Evolutionary conservation across 2,888 invertebrate species (phyloP), one percentile per base, ranked within the genome.

Genomic region (Hirtodrosophila alboralis): DNA sequence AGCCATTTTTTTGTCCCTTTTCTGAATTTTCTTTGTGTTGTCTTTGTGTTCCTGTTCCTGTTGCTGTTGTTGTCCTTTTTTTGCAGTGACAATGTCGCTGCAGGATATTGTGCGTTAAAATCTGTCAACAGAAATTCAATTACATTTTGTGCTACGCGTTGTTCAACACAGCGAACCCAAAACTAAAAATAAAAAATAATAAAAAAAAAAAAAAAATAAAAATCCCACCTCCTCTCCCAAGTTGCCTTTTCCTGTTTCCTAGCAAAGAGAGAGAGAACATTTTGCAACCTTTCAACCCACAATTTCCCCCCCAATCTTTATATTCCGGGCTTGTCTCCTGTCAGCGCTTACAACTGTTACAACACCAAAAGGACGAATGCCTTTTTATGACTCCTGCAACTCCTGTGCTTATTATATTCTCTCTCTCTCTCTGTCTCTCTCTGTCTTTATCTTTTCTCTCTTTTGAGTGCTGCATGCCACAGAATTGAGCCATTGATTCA

Each of bases 91-190:
- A 78, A 66, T 77, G 75, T 67, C 59, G 63, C 84, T 80, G 63
- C 65, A 76, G 84, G 86, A 84, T 84, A 76, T 86, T 80, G 81
- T 80, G 84, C 74, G 77, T 80, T 86, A 76, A 80, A 80, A 80
- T 85, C 79, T 86, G 86, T 86, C 80, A 84, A 84, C 84, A 86
- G 77, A 80, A 80, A 86, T 86, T 80, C 84, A 80, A 80, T 80
- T 86, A 86, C 80, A 76, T 58, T 77, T 69, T 69, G 53, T 53
- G 37, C 54, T 49, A 43, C 34, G 37, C 41, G 37, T 27, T 48
- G 60, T 43, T 34, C 38, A 33, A 13, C 38, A n/a, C n/a, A 26
- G 18, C 12, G 23, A 27, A 23, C 40, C n/a, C 48, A 31, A 13
- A n/a, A n/a, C n/a, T n/a, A n/a, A n/a, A n/a, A n/a, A n/a, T n/a